Base-by-base conservation (phyloP, 2,888 invertebrate genomes). In the Dasypolia templi region DNA sequence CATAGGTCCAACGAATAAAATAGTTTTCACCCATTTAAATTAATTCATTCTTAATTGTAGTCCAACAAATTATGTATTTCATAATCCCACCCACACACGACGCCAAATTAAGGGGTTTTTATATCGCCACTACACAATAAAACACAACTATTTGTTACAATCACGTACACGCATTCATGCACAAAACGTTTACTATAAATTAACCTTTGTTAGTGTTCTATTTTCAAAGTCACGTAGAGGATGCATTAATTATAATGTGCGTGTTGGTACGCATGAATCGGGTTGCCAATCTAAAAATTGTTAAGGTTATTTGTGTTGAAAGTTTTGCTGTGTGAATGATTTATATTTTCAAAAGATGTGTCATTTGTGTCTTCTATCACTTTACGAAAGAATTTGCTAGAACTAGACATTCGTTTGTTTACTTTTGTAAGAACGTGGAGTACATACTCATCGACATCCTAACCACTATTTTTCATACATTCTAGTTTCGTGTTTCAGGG, bases 221-320 rank as follows among this genome's bases (percentile, higher is more conserved):
- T 93, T 92, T 91, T 89, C 86, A 88, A 92, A 90, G 92, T 92
- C 94, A 94, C 95, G 94, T 95, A 93, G 92, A 86, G 86, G 87
- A 87, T 83, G 78, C 86, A 86, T 86, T 87, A 85, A 87, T 87
- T 86, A 86, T 72, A 79, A 79, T 79, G 77, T 75, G 87, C 83
- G 78, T 87, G 83, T 86, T 87, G 84, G 84, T 70, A 85, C 81
- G 74, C 76, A 77, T 81, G 83, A 85, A 77, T 85, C 39, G 85
- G 51, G 77, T 86, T 86, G 86, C 86, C 87, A 86, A 86, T 86
- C 73, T 86, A 75, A 59, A 77, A 78, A 75, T 75, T 80, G n/a
- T 75, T 63, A 55, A 53, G 55, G 49, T 65, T 53, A 35, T 72
- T 63, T 62, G 56, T 75, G 55, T 79, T 72, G 77, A 79, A 76